Percentiles rank a stretch among this genome's conserved stretches.
These are phyloP conservation scores for Apotomis turbidana DNA, from an alignment of 2,888 invertebrate species.

Conservation along the genomic window DNA sequence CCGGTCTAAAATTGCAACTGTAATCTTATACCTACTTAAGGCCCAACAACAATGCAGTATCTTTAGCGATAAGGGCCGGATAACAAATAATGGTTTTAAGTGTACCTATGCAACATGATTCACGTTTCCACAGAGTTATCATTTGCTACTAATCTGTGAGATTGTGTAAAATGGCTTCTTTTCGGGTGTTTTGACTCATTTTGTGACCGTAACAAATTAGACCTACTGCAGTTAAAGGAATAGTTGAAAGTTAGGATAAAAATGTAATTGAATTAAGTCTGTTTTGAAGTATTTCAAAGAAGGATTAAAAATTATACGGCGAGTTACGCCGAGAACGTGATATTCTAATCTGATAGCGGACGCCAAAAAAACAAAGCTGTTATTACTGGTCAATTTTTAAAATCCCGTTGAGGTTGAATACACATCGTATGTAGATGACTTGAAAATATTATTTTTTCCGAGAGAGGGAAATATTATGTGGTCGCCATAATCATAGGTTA, in stretches of 20 bases:
- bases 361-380: background rate
- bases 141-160: slow-evolving; percentile 37
- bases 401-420: background rate
- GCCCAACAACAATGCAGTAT: slow-evolving; percentile 23
- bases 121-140: slow-evolving; percentile 33
- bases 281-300: background rate
- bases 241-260: background rate
- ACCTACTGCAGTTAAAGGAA: background rate
- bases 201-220: background rate
- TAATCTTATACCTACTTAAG: slow-evolving; percentile 38
- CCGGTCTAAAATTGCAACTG: slow-evolving; percentile 35
- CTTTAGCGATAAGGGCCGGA: slow-evolving; percentile 30
- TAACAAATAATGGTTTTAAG: slow-evolving; percentile 36
- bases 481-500: too few species aligned
- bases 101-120: slow-evolving; percentile 36
- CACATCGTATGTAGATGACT: background rate
- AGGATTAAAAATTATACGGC: background rate
- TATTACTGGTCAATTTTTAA: background rate
- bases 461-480: too few species aligned
- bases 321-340: background rate
- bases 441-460: too few species aligned
- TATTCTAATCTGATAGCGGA: slow-evolving; percentile 2
- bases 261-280: background rate
- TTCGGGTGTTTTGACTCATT: slow-evolving; percentile 6
- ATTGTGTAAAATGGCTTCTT: slow-evolving; percentile 33